These are phyloP conservation scores for Drosophila planitibia DNA, from an alignment of 2,888 invertebrate genomes.

Conservation along the genomic window DNA sequence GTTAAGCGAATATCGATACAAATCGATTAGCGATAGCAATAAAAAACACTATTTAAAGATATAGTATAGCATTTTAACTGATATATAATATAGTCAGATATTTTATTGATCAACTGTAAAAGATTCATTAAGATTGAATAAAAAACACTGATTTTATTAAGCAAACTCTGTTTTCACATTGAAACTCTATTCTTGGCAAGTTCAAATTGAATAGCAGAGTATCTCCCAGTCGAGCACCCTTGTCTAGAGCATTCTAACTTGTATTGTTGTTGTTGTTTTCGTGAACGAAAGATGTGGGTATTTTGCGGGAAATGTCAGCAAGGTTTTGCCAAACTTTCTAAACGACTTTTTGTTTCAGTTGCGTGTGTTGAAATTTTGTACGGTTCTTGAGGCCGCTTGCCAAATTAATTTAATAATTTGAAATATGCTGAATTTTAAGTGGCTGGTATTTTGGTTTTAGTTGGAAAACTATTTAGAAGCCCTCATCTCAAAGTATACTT, in stretches of 20 bases:
- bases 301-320: neutral
- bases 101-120: neutral
- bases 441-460: neutral
- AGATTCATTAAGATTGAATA: neutral
- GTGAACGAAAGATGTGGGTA: conserved; percentile 2
- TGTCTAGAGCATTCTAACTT: neutral
- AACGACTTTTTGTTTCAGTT: conserved; percentile 44
- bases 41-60: neutral
- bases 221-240: neutral
- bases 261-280: neutral
- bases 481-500: neutral
- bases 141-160: neutral
- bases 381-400: conserved; percentile 11
- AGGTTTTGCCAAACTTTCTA: conserved; percentile 51
- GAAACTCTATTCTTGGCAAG: neutral
- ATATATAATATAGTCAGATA: neutral
- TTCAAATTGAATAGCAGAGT: neutral
- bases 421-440: neutral
- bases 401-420: conserved; percentile 28
- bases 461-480: neutral
- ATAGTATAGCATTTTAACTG: neutral
- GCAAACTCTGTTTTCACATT: neutral
- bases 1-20: neutral
- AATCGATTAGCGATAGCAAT: neutral
- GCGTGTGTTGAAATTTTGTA: conserved; percentile 32